Evolutionary conservation across 1,140 invertebrate species (phyloP), one percentile per base, ranked within the genome.

Genomic region (Bradysia coprophila): DNA sequence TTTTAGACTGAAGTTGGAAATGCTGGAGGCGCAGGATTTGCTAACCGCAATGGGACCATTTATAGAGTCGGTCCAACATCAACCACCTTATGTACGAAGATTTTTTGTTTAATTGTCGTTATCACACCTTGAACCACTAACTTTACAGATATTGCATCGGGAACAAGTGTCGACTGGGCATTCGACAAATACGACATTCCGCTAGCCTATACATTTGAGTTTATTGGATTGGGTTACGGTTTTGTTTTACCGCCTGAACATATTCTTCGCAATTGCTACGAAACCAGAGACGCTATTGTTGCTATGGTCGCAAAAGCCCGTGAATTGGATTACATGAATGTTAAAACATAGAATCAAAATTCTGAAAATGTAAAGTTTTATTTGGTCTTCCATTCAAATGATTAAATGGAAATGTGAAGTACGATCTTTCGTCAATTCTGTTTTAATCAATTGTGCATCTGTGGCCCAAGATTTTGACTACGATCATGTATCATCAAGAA

Each of bases 171-270:
- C 47, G 79, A 84, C 51, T 83, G 74, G 72, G 76, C 75, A 0
- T 75, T 75, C 50, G 69, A 63, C 36, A 62, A 48, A 8, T 65
- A 67, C 20, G 64, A 66, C 40, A 65, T 75, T 13, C 72, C 73
- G 24, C 70, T 81, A 28, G 63, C 72, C 0, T 84, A 69, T 53
- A 71, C 73, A 1, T 59, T 64, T 44, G 64, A 68, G 53, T 42
- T 61, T 41, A 55, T 78, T n/a, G 81, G 94, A 57, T 78, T 73
- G n/a, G 13, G 32, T 16, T 3, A 34, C 32, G 32, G 32, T 1
- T 96, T 95, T 57, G 58, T 90, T 4, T 62, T 95, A 40, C 90
- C 90, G 1, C 78, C 83, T 15, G 64, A 66, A 23, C 78, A 81
- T 52, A 94, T 95, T 47, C 64, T 75, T 28, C 75, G 79, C 1